phyloP scores from a whole-genome alignment of 2,797 vertebrate genomes.

The Hybognathus amarus region DNA sequence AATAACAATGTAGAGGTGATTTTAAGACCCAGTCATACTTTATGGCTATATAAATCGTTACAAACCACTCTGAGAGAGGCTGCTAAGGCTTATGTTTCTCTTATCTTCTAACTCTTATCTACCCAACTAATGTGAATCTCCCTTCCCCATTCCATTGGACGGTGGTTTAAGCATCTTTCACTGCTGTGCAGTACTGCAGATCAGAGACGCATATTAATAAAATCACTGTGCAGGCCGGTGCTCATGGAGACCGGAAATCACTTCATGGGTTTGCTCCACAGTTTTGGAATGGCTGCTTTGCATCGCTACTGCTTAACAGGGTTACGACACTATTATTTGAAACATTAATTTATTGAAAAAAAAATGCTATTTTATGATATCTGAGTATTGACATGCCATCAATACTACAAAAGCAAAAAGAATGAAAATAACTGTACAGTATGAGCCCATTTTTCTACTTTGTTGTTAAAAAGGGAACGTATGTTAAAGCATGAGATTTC shows the following conservation, averaged over 20 bases:
- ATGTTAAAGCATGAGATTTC: constrained; percentile 51
- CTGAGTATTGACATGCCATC: constrained; percentile 18
- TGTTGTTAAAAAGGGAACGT: constrained; percentile 31
- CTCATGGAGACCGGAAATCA: constrained; percentile 16
- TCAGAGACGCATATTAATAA: constrained; percentile 39
- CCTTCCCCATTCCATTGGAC: constrained; percentile 22
- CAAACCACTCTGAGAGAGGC: neutral
- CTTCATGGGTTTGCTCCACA: constrained; percentile 5
- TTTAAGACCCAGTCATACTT: neutral
- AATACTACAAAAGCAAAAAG: constrained; percentile 37
- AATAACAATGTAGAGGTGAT: neutral
- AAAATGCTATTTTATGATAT: constrained; percentile 37
- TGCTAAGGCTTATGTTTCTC: constrained; percentile 8
- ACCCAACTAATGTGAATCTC: constrained; percentile 39
- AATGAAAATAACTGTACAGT: constrained; percentile 48
- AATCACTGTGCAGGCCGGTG: constrained; percentile 42
- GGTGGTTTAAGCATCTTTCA: constrained; percentile 29
- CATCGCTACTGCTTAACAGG: constrained; percentile 53
- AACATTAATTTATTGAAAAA: constrained; percentile 40
- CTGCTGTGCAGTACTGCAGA: constrained; percentile 32
- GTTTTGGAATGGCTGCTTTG: constrained; percentile 17
- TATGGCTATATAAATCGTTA: neutral
- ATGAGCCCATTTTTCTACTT: constrained; percentile 42
- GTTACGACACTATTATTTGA: constrained; percentile 45
- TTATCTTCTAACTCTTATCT: neutral